Conservation (phyloP, 1,140 invertebrate genomes). For the Habropoda laboriosa region DNA sequence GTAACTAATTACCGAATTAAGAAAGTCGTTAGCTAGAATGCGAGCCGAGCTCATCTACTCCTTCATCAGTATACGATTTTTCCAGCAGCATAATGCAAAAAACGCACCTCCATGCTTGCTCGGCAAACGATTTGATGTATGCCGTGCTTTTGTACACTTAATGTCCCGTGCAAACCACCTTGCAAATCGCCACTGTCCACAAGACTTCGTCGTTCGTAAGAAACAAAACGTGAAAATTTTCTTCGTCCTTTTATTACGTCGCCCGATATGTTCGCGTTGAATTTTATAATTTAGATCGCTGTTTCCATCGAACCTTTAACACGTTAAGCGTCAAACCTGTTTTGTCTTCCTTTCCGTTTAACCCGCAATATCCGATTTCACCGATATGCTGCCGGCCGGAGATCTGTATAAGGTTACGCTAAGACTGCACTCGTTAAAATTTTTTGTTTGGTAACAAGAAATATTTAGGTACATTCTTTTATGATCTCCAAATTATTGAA, state of each 20-base stretch:
- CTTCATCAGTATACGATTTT: slow-evolving; percentile 20
- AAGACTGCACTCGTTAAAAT: too few relatives aligned
- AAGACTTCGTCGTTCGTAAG: background rate
- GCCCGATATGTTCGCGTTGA: too few relatives aligned
- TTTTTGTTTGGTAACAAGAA: too few relatives aligned
- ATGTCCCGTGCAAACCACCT: background rate
- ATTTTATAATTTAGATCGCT: too few relatives aligned
- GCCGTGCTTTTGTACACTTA: background rate
- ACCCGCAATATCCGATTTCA: too few relatives aligned
- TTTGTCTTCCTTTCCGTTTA: too few relatives aligned
- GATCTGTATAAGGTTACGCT: too few relatives aligned
- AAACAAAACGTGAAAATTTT: background rate
- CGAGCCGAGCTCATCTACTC: background rate
- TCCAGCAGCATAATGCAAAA: slow-evolving; percentile 5
- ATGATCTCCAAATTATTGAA: too few relatives aligned
- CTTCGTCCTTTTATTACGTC: background rate
- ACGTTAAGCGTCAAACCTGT: too few relatives aligned
- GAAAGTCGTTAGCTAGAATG: background rate
- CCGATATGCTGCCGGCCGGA: too few relatives aligned
- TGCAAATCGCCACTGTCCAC: background rate
- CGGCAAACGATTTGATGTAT: background rate
- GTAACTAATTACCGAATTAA: slow-evolving; percentile 10
- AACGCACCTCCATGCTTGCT: background rate
- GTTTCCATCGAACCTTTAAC: too few relatives aligned
- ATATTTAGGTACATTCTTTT: too few relatives aligned